These are phyloP conservation scores for Agelaius phoeniceus DNA, from an alignment of 2,113 vertebrate species.

Conservation along the genomic window DNA sequence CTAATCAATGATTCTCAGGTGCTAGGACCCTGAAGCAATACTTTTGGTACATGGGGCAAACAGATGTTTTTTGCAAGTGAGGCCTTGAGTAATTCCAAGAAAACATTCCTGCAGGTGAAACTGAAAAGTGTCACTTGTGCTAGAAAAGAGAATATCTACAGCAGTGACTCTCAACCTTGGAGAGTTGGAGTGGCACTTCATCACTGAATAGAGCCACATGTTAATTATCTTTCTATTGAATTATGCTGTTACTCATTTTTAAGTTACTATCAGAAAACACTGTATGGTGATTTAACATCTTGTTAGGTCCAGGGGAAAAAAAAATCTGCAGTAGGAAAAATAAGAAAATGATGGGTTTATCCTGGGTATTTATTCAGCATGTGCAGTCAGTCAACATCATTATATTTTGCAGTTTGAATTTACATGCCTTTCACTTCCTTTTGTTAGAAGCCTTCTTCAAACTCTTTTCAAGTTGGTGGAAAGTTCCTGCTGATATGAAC, in stretches of 20 bases:
- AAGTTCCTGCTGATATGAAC: neutral
- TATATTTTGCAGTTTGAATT: neutral
- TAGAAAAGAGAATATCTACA: neutral
- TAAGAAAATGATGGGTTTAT: neutral
- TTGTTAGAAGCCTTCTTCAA: neutral
- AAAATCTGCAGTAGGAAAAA: neutral
- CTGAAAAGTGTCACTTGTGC: neutral
- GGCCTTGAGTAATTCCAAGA: neutral
- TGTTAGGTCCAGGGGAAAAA: neutral
- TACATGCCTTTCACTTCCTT: neutral
- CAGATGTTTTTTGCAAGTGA: constrained; percentile 8
- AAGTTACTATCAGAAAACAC: neutral
- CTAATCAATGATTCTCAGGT: neutral
- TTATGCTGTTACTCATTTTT: neutral
- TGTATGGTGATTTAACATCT: neutral
- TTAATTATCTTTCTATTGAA: neutral
- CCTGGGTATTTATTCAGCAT: neutral
- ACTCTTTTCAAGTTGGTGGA: neutral
- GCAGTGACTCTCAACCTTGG: neutral
- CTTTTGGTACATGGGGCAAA: neutral
- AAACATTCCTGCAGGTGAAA: constrained; percentile 3
- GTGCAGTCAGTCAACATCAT: neutral
- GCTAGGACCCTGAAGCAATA: neutral
- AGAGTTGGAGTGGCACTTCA: constrained; percentile 5
- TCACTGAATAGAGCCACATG: neutral